Evolutionary conservation across 1,140 invertebrate species (phyloP), one percentile per base, ranked within the genome.

Genomic region (Scaptodrosophila lebanonensis): DNA sequence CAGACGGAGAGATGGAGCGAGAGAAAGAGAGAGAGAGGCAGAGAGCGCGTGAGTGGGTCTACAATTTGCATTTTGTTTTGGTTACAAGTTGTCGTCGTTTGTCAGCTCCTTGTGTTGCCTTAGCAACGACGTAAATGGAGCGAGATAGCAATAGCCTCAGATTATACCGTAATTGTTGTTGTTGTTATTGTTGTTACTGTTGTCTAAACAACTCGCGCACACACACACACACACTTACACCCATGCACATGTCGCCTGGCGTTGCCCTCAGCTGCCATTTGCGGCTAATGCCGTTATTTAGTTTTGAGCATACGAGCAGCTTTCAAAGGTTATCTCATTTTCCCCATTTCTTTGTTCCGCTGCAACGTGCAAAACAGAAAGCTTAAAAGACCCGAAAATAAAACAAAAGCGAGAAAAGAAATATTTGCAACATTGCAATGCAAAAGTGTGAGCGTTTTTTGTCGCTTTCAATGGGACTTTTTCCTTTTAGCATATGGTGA

Each of bases 221-320:
- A 59, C 43, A 54, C 49, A 57, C 36, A 53, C 16, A 33, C 15
- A 18, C 18, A n/a, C 29, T n/a, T 2, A 15, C 20, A 16, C 33
- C 27, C 13, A 17, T 45, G 49, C 48, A 51, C 27, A 16, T 47
- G 45, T 22, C 40, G 59, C 30, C 30, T 54, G 29, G 9, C 29
- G 35, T 50, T 29, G 2, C 17, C 51, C 47, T 30, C 17, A 45
- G 65, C 49, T 57, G 45, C 67, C 32, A 66, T 56, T 54, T 57
- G 73, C 54, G 73, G 29, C 68, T 69, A 69, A 56, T 69, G 61
- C 56, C 68, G 57, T 75, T 73, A 82, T 82, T 79, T 63, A 79
- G 75, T 79, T 82, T 73, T 47, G n/a, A 79, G 75, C 75, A 82
- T 82, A 82, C 69, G 75, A 82, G 75, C 75, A 69, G 68, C 60